Evolutionary conservation across 1,140 invertebrate genomes (phyloP).

Genomic region (Pogonomyrmex barbatus): DNA sequence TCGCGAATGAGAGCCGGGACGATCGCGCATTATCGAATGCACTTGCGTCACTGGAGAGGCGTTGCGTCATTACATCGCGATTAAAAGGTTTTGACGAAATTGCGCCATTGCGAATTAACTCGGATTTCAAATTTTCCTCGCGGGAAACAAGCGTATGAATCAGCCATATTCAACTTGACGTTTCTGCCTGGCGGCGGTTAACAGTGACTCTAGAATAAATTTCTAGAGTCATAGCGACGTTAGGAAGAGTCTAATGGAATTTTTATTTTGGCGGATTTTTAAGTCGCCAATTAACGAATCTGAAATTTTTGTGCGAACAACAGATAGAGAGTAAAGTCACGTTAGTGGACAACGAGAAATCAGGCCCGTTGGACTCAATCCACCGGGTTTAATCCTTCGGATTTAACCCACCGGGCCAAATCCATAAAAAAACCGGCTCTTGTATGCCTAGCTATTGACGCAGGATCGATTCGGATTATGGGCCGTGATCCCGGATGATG

Average conservation of each 20-base stretch:
- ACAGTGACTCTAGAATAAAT: no score
- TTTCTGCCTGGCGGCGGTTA: no score
- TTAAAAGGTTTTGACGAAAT: not conserved
- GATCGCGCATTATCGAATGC: constrained; percentile 10
- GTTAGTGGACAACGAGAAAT: constrained; percentile 11
- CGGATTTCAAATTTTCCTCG: not conserved
- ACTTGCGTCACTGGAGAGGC: not conserved
- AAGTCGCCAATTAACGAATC: not conserved
- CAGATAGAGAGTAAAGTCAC: constrained; percentile 12
- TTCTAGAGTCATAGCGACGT: no score
- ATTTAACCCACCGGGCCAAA: constrained; percentile 13
- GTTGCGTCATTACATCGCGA: not conserved
- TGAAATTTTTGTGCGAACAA: not conserved
- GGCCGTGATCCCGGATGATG: constrained; percentile 51
- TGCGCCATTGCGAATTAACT: not conserved
- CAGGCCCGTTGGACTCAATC: not conserved
- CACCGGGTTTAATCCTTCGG: constrained; percentile 13
- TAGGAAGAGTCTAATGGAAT: not conserved
- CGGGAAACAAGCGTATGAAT: not conserved
- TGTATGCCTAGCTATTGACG: constrained; percentile 35
- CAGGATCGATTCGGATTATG: constrained; percentile 47
- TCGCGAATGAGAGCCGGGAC: not conserved
- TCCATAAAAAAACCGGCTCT: constrained; percentile 4
- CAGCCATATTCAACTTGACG: no score
- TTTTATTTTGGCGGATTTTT: no score